phyloP scores from a whole-genome alignment of 2,113 vertebrate species.

The Balaeniceps rex region DNA sequence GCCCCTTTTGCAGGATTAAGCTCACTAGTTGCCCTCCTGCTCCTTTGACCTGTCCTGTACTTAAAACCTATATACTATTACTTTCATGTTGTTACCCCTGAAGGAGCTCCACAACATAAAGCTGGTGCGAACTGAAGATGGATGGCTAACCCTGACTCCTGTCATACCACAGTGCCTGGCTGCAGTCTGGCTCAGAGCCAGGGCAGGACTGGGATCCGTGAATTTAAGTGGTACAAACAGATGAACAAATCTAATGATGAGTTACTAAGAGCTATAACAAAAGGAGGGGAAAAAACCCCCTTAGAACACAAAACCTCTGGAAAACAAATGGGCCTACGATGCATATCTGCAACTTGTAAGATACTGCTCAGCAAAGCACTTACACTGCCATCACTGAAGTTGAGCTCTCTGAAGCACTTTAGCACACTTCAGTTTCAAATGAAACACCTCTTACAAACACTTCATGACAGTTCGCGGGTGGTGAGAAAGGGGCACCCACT shows the following conservation, averaged over 20 bases:
- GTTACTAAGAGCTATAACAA: not conserved
- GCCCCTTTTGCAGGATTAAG: not conserved
- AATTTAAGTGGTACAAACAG: not conserved
- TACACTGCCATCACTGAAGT: rapidly evolving
- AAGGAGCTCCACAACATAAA: not conserved
- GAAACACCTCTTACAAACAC: not conserved
- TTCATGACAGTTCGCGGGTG: not conserved
- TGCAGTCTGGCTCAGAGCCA: not conserved
- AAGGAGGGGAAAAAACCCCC: rapidly evolving
- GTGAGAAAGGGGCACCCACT: not conserved
- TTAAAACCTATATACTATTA: not conserved
- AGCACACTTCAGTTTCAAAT: not conserved
- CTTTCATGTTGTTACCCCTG: not conserved
- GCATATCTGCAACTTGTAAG: not conserved
- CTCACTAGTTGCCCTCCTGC: not conserved
- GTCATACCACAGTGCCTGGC: not conserved
- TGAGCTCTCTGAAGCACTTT: not conserved
- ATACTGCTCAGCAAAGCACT: not conserved
- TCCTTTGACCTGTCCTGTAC: not conserved
- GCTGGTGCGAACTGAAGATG: rapidly evolving
- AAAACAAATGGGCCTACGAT: not conserved
- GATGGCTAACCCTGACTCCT: not conserved
- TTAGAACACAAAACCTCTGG: not conserved
- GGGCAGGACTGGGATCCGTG: not conserved
- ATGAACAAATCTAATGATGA: not conserved